Evolutionary conservation across 2,113 vertebrate genomes (phyloP), one percentile per base, ranked within the genome.

Genomic region (Strix uralensis): DNA sequence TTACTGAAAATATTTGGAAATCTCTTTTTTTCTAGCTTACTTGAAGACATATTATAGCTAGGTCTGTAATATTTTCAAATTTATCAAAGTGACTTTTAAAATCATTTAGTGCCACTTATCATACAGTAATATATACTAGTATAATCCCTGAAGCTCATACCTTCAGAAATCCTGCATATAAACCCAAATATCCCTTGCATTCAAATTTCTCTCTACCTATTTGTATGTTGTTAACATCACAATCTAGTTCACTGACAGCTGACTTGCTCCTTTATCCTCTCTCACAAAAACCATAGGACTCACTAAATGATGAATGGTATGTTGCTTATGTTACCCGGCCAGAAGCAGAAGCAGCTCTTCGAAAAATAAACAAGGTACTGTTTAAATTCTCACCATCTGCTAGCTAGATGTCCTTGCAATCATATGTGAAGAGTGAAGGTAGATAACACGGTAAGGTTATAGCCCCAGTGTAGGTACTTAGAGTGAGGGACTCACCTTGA

Each of bases 311-410:
- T 13, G 77, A 96, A 34, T 99, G 99, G 99, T 99, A 99, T 1
- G 94, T 98, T 59, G 99, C 99, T 21, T 98, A 97, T 2, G 96
- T 99, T 61, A 98, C 97, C 84, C 97, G 99, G 42, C 93, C 97
- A 65, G 98, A 99, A 91, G 99, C 99, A 59, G 99, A 99, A 96
- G 97, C 95, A 34, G 98, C 98, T 88, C 98, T 99, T 46, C 98
- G 97, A 67, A 98, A 5, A 81, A 99, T 99, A 82, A 97, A 98
- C 96, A 98, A 98, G 99, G 99, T 99, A 98, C 97, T 54, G 26
- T 34, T 67, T 40, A 23, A 13, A 61, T 36, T 65, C 62, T 40
- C 30, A 20, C 52, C 47, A 55, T 7, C 15, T 84, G 29, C 58
- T 27, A 42, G 14, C 26, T 9, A 30, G 25, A 6, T 15, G 23